phyloP scores from a whole-genome alignment of 2,113 vertebrate genomes.

The Leuciscus idus region DNA sequence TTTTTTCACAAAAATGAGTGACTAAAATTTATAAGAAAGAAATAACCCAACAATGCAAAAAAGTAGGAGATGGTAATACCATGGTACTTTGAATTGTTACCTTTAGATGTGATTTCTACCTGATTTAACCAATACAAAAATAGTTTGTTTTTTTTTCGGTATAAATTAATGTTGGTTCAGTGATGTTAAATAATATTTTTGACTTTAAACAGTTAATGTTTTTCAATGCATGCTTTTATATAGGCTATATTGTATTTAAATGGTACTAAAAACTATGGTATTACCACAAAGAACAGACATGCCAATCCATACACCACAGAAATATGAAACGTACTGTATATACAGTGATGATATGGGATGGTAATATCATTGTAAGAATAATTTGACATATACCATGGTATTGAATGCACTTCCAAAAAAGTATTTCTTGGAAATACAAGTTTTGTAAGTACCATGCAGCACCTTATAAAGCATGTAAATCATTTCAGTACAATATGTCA shows the following conservation, averaged over 20 bases:
- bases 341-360: neutral
- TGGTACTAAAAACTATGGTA: neutral
- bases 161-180: no score
- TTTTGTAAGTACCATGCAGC: neutral
- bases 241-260: no score
- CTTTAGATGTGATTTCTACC: no score
- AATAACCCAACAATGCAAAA: neutral
- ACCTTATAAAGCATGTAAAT: neutral
- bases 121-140: no score
- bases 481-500: no score
- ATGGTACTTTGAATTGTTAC: no score
- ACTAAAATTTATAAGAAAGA: neutral
- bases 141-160: no score
- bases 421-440: neutral
- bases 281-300: neutral
- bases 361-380: neutral
- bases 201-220: no score
- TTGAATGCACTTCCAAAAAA: neutral
- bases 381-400: neutral
- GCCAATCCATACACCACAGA: neutral
- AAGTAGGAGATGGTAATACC: neutral
- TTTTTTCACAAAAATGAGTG: neutral
- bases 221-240: no score
- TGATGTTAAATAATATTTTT: no score
- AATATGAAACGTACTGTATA: neutral